Evolutionary conservation across 2,888 invertebrate genomes (phyloP), one percentile per base, ranked within the genome.

Genomic region (Gasteruption jaculator): DNA sequence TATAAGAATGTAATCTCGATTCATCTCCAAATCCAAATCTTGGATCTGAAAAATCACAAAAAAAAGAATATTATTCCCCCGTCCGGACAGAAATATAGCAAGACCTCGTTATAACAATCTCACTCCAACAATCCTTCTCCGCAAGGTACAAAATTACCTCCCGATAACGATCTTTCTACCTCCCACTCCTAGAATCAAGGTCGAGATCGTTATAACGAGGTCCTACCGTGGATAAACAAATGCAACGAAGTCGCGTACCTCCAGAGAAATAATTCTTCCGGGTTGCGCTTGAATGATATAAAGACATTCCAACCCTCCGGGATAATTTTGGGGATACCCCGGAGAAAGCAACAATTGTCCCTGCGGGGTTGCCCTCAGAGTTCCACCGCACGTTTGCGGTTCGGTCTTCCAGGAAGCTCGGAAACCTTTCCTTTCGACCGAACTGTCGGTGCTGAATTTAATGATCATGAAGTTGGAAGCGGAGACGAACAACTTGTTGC

Each of bases 381-480:
- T 81, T 19, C 94, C 94, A 22, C 94, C 94, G 65, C 95, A 96
- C 30, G 82, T 83, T 61, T 94, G 91, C 8, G 93, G 91, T 67
- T 92, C 92, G 0, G 91, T 92, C 72, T 92, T 92, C 92, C 92
- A 92, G 1, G 91, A 89, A 22, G 91, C 92, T 24, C 81, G 80
- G 74, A 96, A 96, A 52, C 96, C 96, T 73, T 91, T 87, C 45
- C 86, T 82, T 74, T 94, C 93, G 16, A 92, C 91, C 8, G 91
- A 88, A 27, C 90, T 88, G 65, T 97, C 97, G 2, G 94, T 88
- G 60, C 91, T 89, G 73, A 97, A 97, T 73, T 94, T 94, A 48
- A 97, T 83, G 49, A 95, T 92, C 91, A 97, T 93, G 65, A 96
- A 93, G 73, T 97, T 97, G 35, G 95, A 94, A 27, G 93, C 93